phyloP scores from a whole-genome alignment of 1,140 invertebrate genomes.

The Formica selysi region DNA sequence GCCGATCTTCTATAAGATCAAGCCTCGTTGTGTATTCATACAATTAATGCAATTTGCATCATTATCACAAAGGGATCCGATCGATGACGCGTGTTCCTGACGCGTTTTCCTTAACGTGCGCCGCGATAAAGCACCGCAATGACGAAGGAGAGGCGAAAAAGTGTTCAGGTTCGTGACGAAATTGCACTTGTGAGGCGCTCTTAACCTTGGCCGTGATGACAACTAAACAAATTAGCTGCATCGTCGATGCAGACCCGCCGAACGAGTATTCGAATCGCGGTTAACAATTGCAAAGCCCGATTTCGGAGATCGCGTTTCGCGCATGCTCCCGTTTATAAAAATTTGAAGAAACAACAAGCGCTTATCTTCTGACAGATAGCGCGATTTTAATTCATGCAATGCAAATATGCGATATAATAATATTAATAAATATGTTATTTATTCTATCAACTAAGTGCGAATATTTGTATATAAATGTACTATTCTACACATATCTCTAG shows the following conservation, averaged over 20 bases:
- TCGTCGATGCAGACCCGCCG: conserved; percentile 44
- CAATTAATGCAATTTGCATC: conserved; percentile 54
- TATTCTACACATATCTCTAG: no score
- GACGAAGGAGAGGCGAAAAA: conserved; percentile 28
- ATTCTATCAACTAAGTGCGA: not conserved
- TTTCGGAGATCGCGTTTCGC: not conserved
- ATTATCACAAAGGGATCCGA: conserved; percentile 23
- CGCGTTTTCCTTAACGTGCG: conserved; percentile 14
- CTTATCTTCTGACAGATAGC: not conserved
- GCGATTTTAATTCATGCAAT: not conserved
- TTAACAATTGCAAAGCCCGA: not conserved
- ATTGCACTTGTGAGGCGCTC: conserved; percentile 74
- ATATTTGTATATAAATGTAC: not conserved
- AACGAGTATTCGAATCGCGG: not conserved
- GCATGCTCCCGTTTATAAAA: not conserved
- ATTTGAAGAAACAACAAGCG: not conserved
- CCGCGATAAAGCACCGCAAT: not conserved
- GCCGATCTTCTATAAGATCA: no score
- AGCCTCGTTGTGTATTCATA: not conserved
- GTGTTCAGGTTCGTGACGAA: conserved; percentile 46
- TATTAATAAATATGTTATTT: not conserved
- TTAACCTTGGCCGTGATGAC: conserved; percentile 77
- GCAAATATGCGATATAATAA: not conserved
- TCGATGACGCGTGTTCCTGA: not conserved
- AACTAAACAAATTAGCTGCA: conserved; percentile 74